These are phyloP conservation scores for Drosophila parthenogenetica DNA, from an alignment of 2,888 invertebrate species.

Conservation along the genomic window DNA sequence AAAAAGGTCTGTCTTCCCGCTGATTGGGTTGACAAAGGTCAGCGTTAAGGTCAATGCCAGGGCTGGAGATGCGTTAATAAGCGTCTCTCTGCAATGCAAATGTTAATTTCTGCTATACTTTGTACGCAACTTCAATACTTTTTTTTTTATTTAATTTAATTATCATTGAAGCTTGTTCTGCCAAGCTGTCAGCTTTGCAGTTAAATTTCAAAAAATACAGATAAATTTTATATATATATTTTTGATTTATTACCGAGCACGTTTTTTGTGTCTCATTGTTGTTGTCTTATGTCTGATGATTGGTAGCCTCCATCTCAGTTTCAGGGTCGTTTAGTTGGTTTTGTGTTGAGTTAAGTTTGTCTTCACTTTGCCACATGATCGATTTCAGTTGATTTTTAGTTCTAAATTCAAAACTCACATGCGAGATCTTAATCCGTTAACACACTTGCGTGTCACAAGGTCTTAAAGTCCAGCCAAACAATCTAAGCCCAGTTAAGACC, in stretches of 20 bases:
- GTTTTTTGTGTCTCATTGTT: conserved; percentile 21
- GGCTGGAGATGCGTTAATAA: conserved; percentile 48
- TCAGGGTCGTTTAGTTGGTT: conserved; percentile 46
- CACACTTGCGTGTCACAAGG: conserved; percentile 50
- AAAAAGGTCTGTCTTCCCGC: conserved; percentile 15
- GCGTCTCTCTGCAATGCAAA: conserved; percentile 37
- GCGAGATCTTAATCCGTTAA: conserved; percentile 52
- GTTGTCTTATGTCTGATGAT: conserved; percentile 21
- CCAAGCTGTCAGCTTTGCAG: conserved; percentile 36
- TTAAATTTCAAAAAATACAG: conserved; percentile 42
- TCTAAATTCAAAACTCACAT: conserved; percentile 41
- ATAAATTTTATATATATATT: conserved; percentile 13
- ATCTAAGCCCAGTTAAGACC: neutral
- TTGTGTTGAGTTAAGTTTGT: conserved; percentile 7
- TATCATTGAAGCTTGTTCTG: conserved; percentile 39
- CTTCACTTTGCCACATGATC: conserved; percentile 22
- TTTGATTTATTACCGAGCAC: conserved; percentile 67
- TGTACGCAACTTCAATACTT: neutral
- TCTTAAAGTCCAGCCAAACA: conserved; percentile 46
- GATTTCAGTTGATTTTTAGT: conserved; percentile 22
- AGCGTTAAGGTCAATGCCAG: conserved; percentile 68
- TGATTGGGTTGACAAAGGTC: conserved; percentile 57
- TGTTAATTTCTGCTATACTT: conserved; percentile 33
- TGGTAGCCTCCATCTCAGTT: conserved; percentile 7
- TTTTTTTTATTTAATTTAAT: conserved; percentile 52